These are phyloP conservation scores for Grantiella picta DNA, from an alignment of 2,113 vertebrate species.

Conservation along the genomic window DNA sequence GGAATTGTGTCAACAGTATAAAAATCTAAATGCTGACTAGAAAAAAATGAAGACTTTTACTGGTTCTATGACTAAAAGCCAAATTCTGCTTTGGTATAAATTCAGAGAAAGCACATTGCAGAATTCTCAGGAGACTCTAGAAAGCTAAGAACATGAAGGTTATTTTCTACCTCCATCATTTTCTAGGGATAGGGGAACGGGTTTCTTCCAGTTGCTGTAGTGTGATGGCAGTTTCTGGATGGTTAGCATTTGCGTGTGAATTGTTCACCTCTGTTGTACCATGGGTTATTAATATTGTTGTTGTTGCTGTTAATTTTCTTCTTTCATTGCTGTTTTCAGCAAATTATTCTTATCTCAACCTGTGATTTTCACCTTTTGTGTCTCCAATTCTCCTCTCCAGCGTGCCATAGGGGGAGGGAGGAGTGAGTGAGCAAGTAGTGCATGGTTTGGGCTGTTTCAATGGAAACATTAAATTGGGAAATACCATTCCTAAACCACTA, in stretches of 20 bases:
- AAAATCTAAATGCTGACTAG: neutral
- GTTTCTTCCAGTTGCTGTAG: rapidly evolving
- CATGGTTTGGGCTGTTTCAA: neutral
- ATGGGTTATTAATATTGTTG: neutral
- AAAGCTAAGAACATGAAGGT: neutral
- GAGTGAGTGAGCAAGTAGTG: rapidly evolving
- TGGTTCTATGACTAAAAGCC: neutral
- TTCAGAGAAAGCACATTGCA: neutral
- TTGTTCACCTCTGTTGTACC: rapidly evolving
- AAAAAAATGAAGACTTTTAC: neutral
- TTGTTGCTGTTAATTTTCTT: neutral
- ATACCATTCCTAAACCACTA: neutral
- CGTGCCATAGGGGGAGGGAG: neutral
- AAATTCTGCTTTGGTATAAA: neutral
- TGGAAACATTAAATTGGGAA: neutral
- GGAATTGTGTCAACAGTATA: neutral
- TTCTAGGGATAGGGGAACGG: neutral
- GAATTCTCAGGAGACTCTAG: neutral
- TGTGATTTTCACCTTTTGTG: neutral
- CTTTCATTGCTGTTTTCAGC: neutral
- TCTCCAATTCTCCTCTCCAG: neutral
- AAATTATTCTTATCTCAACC: neutral
- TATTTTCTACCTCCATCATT: rapidly evolving
- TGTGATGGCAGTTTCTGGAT: rapidly evolving
- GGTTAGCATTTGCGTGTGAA: neutral